Percentiles rank a stretch among this genome's conserved stretches.
These are phyloP conservation scores for Rapana venosa DNA, from an alignment of 2,888 invertebrate species.

Conservation along the genomic window DNA sequence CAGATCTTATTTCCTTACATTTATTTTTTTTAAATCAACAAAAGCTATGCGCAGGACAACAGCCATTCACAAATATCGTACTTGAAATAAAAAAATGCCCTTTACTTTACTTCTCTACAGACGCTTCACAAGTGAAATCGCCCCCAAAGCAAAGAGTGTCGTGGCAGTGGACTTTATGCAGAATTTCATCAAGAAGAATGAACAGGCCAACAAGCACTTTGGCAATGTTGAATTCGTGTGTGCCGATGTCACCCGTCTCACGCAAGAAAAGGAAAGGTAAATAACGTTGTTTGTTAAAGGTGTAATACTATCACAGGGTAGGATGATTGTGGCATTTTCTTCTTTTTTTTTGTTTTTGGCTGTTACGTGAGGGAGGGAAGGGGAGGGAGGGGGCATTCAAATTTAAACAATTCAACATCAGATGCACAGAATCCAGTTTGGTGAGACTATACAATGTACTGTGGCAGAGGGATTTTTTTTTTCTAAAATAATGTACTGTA, in stretches of 20 bases:
- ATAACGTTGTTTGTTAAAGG: not conserved
- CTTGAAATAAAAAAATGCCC: not conserved
- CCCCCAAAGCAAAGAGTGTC: slow-evolving; percentile 78
- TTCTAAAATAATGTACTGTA: no score
- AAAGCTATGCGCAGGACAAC: no score
- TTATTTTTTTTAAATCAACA: not conserved
- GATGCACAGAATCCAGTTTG: no score
- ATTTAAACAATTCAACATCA: no score
- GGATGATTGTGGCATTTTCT: no score
- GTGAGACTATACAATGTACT: no score
- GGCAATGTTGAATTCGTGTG: slow-evolving; percentile 79
- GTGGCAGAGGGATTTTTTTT: no score
- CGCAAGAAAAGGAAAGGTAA: slow-evolving; percentile 55
- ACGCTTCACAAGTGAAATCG: slow-evolving; percentile 80
- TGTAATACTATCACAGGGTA: no score
- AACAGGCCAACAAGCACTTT: slow-evolving; percentile 77
- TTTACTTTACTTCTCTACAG: slow-evolving; percentile 66
- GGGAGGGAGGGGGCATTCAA: no score
- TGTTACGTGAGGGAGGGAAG: no score
- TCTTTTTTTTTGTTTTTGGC: no score
- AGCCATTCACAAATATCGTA: no score
- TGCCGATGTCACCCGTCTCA: slow-evolving; percentile 80
- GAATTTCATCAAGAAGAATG: slow-evolving; percentile 80
- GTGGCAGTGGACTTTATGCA: slow-evolving; percentile 81
- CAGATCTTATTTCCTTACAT: not conserved